Conservation (phyloP, 2,888 invertebrate genomes). For the Subacronicta megacephala region DNA sequence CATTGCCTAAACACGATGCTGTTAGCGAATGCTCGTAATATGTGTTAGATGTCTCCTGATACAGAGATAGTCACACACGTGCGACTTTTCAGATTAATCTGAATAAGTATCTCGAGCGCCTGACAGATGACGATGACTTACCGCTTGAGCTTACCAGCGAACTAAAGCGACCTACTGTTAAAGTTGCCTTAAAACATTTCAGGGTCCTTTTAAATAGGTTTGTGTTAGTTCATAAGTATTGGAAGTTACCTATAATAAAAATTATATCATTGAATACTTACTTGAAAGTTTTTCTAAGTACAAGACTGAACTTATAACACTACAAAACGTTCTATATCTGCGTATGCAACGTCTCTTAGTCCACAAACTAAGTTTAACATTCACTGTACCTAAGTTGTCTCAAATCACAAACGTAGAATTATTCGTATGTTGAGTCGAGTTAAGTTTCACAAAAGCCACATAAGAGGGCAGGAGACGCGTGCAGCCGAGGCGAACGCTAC, state of each 20-base stretch:
- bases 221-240: too few relatives aligned
- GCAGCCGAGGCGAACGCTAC: conserved; percentile 45
- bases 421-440: conserved; percentile 42
- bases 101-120: conserved; percentile 3
- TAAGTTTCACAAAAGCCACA: conserved; percentile 43
- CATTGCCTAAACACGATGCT: conserved; percentile 1
- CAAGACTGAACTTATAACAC: conserved; percentile 16
- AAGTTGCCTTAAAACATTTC: too few relatives aligned
- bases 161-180: neutral
- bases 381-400: conserved; percentile 33
- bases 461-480: conserved; percentile 22
- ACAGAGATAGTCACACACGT: conserved; percentile 34
- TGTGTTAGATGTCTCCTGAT: conserved; percentile 4
- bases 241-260: neutral
- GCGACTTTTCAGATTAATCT: conserved; percentile 1
- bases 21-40: conserved; percentile 2
- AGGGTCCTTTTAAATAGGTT: too few relatives aligned
- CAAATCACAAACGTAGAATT: conserved; percentile 27
- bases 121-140: neutral
- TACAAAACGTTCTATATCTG: conserved; percentile 3
- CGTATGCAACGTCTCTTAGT: conserved; percentile 8
- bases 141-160: neutral
- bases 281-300: conserved; percentile 29
- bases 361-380: conserved; percentile 29
- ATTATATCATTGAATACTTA: conserved; percentile 22